A percentile compares a stretch with the other conserved stretches of the same genome.
These are phyloP conservation scores for Drosophila hydei DNA, from an alignment of 1,140 invertebrate species.

Conservation along the genomic window DNA sequence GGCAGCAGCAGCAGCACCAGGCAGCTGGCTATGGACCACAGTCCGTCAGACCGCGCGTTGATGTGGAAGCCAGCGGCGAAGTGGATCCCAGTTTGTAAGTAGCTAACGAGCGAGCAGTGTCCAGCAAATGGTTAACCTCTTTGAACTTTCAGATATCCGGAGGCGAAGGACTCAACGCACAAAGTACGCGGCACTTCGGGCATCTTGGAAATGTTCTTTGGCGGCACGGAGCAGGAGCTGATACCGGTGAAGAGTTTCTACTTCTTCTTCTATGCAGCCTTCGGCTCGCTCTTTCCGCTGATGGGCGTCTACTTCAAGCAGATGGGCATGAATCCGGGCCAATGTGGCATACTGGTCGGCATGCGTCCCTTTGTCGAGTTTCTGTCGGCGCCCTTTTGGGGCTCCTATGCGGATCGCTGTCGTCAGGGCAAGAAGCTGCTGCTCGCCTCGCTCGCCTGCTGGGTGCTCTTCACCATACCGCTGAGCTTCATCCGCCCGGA, in stretches of 20 bases:
- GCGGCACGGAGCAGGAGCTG: conserved; percentile 93
- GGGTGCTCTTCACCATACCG: conserved; percentile 98
- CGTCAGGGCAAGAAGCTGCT: conserved; percentile 94
- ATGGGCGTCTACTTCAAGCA: conserved; percentile 99
- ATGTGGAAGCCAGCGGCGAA: conserved; percentile 90
- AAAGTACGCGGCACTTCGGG: conserved; percentile 94
- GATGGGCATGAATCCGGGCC: conserved; percentile 98
- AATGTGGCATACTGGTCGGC: conserved; percentile 96
- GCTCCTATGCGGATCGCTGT: conserved; percentile 96
- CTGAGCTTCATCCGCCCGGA: conserved; percentile 97
- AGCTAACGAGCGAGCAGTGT: background rate
- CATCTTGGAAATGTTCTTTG: conserved; percentile 92
- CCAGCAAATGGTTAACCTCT: background rate
- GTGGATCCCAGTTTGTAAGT: conserved; percentile 89
- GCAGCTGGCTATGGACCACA: conserved; percentile 59
- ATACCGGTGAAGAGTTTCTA: conserved; percentile 98
- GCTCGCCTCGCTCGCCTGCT: conserved; percentile 95
- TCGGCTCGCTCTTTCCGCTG: conserved; percentile 98
- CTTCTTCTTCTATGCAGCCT: conserved; percentile 99
- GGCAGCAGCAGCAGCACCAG: conserved; percentile 34
- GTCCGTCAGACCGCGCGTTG: conserved; percentile 87
- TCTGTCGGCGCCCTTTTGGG: conserved; percentile 99
- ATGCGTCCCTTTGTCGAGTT: conserved; percentile 98
- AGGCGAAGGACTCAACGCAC: conserved; percentile 93
- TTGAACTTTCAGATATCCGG: conserved; percentile 86